Conservation (phyloP, 2,888 invertebrate genomes). For the Hydriomena furcata region DNA sequence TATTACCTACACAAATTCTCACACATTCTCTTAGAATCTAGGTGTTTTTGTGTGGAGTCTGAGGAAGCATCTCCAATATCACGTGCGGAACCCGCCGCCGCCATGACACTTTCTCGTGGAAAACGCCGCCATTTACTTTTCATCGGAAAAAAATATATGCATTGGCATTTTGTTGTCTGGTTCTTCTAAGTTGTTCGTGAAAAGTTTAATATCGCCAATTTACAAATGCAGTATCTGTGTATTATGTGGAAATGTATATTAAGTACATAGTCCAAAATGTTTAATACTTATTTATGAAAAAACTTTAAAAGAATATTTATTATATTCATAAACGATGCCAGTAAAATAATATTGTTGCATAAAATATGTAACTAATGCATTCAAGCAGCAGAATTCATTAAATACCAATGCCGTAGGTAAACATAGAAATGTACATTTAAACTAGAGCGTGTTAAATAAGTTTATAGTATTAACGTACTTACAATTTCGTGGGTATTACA, state of each 20-base stretch:
- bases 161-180: too few species aligned
- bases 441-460: constrained; percentile 12
- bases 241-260: too few species aligned
- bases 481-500: constrained; percentile 5
- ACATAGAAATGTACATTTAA: not conserved
- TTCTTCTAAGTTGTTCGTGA: too few species aligned
- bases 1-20: constrained; percentile 40
- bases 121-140: constrained; percentile 49
- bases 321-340: too few species aligned
- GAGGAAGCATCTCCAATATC: constrained; percentile 33
- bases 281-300: too few species aligned
- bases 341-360: too few species aligned
- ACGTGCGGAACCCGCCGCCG: constrained; percentile 42
- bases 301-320: too few species aligned
- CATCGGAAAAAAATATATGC: not conserved
- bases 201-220: too few species aligned
- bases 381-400: not conserved
- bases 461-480: constrained; percentile 8
- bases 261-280: too few species aligned
- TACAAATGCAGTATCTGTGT: too few species aligned
- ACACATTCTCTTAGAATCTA: constrained; percentile 38
- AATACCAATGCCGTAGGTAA: not conserved
- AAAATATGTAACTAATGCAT: too few species aligned
- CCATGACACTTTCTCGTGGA: constrained; percentile 60
- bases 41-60: constrained; percentile 28